These are phyloP conservation scores for Himalopsyche tibetana DNA, from an alignment of 2,888 invertebrate species.

Conservation along the genomic window DNA sequence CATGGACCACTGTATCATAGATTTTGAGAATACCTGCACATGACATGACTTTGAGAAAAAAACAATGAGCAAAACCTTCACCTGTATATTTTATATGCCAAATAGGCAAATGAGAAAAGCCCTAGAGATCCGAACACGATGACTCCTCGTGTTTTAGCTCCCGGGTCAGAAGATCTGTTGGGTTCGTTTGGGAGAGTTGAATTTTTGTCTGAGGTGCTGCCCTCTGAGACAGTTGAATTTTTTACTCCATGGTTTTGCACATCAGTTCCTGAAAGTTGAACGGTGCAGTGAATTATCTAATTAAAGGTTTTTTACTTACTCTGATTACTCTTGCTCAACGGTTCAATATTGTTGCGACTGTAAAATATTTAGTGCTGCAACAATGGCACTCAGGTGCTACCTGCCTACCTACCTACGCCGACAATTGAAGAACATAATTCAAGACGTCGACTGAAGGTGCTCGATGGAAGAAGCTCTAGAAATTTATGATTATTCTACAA, in stretches of 20 bases:
- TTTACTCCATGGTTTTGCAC: neutral
- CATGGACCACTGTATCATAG: too few species aligned
- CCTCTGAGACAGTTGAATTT: neutral
- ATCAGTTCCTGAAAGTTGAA: slow-evolving; percentile 33
- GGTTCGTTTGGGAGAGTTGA: neutral
- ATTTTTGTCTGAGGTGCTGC: neutral
- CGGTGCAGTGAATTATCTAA: neutral
- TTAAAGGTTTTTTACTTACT: too few species aligned
- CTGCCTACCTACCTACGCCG: too few species aligned
- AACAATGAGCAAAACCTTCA: slow-evolving; percentile 66
- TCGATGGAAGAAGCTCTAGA: too few species aligned
- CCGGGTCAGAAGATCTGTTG: slow-evolving; percentile 68
- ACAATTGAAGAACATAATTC: too few species aligned
- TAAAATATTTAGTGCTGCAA: too few species aligned
- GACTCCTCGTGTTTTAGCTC: slow-evolving; percentile 73
- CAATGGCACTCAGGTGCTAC: too few species aligned
- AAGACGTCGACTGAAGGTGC: too few species aligned
- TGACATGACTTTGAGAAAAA: too few species aligned
- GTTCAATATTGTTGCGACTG: too few species aligned
- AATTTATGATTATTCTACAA: too few species aligned
- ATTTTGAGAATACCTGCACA: too few species aligned
- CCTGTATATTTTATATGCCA: slow-evolving; percentile 73
- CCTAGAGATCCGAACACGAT: slow-evolving; percentile 76
- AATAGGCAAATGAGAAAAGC: slow-evolving; percentile 73
- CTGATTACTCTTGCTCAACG: neutral